These are phyloP conservation scores for Zaprionus taronus DNA, from an alignment of 1,140 invertebrate genomes.

Conservation along the genomic window DNA sequence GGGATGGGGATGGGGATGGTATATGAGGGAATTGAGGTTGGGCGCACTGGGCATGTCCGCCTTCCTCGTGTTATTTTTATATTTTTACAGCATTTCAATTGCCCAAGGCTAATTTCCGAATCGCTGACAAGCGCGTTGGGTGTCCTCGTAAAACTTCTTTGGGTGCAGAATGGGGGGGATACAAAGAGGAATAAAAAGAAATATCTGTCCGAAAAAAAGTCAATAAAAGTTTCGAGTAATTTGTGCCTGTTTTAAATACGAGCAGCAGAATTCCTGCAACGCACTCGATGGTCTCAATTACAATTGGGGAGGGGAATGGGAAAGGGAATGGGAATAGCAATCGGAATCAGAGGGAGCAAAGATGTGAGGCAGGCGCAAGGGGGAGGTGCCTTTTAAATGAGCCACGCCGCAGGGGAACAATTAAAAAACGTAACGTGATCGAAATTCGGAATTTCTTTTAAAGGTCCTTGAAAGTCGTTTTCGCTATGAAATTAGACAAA, in stretches of 20 bases:
- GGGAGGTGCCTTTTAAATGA: conserved; percentile 56
- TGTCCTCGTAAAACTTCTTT: conserved; percentile 51
- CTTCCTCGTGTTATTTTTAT: conserved; percentile 67
- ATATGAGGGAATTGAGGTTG: neutral
- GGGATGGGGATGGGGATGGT: neutral
- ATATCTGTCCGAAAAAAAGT: conserved; percentile 49
- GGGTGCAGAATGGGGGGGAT: conserved; percentile 12
- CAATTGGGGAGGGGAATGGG: conserved; percentile 18
- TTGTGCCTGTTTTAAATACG: conserved; percentile 57
- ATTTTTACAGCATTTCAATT: conserved; percentile 77
- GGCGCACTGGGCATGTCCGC: conserved; percentile 10
- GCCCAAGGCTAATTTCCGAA: conserved; percentile 71
- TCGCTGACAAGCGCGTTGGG: conserved; percentile 43
- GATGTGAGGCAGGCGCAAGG: neutral
- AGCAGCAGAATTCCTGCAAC: conserved; percentile 27
- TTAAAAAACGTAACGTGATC: conserved; percentile 82
- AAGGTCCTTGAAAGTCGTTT: conserved; percentile 67
- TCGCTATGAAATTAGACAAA: conserved; percentile 76
- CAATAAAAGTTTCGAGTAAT: conserved; percentile 76
- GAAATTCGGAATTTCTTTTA: conserved; percentile 77
- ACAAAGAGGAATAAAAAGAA: conserved; percentile 26
- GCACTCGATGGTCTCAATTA: conserved; percentile 66
- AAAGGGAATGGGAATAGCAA: neutral
- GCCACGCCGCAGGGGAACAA: conserved; percentile 77
- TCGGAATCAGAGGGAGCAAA: neutral